Percentiles rank a stretch among this genome's conserved stretches.
Evolutionary conservation across 2,888 invertebrate species (phyloP).

Genomic region (Glyphotaelius pellucidus): DNA sequence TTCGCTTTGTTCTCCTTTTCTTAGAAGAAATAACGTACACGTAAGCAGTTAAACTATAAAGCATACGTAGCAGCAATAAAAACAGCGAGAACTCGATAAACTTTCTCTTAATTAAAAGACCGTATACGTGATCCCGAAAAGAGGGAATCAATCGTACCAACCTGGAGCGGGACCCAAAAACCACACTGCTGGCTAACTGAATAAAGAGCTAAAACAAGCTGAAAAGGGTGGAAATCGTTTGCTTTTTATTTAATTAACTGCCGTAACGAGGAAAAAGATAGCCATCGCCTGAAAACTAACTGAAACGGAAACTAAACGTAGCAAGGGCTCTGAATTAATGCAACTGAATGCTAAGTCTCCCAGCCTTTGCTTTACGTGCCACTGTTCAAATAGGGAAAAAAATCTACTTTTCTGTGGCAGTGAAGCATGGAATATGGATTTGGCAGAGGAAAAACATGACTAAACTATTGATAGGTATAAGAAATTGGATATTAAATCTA

Average conservation of each 20-base stretch:
- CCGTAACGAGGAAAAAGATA: conserved; percentile 24
- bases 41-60: neutral
- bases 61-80: neutral
- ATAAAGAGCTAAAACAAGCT: conserved; percentile 16
- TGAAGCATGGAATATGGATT: neutral
- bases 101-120: conserved; percentile 29
- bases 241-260: conserved; percentile 17
- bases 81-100: neutral
- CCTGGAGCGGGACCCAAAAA: neutral
- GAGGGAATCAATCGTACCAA: conserved; percentile 6
- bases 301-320: conserved; percentile 27
- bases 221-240: conserved; percentile 22
- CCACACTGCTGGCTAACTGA: conserved; percentile 17
- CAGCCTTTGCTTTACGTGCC: neutral
- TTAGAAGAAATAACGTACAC: neutral
- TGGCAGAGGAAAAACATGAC: neutral
- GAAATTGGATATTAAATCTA: neutral
- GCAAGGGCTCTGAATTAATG: neutral
- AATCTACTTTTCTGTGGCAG: neutral
- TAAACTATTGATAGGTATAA: neutral
- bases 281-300: conserved; percentile 20
- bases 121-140: neutral
- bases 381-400: neutral
- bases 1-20: neutral
- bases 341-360: neutral